These are phyloP conservation scores for Malacosoma neustria DNA, from an alignment of 2,888 invertebrate genomes.

Conservation along the genomic window DNA sequence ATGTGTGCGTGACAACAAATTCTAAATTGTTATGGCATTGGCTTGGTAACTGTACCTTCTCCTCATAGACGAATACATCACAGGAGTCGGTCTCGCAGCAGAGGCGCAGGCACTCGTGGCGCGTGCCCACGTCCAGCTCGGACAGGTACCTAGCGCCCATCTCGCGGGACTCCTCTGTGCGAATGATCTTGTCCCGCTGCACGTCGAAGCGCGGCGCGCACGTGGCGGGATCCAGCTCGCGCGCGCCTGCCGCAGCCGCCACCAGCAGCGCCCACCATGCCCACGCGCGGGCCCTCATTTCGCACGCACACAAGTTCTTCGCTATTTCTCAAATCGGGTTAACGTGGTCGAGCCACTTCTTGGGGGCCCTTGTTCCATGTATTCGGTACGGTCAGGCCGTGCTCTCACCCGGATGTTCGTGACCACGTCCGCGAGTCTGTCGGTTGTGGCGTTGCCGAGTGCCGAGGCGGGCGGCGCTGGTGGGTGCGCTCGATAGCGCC, in stretches of 20 bases:
- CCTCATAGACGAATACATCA: constrained; percentile 94
- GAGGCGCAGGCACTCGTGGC: constrained; percentile 87
- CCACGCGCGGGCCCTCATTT: constrained; percentile 24
- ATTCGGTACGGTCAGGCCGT: too few species aligned
- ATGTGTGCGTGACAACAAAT: too few species aligned
- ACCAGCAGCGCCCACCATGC: constrained; percentile 30
- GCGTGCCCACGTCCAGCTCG: constrained; percentile 86
- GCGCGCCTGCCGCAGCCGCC: constrained; percentile 36
- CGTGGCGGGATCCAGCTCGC: constrained; percentile 77
- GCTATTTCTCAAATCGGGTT: too few species aligned
- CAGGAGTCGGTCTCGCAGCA: constrained; percentile 92
- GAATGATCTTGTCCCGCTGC: constrained; percentile 91
- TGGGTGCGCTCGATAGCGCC: constrained; percentile 1
- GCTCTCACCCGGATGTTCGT: too few species aligned
- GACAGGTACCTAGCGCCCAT: constrained; percentile 93
- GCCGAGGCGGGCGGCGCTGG: background rate
- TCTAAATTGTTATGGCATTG: too few species aligned
- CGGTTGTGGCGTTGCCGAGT: constrained; percentile 39
- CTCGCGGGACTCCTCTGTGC: constrained; percentile 90
- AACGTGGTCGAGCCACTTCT: too few species aligned
- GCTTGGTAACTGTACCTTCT: constrained; percentile 89
- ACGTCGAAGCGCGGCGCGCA: constrained; percentile 88
- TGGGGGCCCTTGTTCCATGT: too few species aligned
- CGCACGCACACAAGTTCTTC: too few species aligned
- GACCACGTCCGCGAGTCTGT: too few species aligned